Base-by-base conservation (phyloP, 1,140 invertebrate genomes). In the Diploscapter pachys region DNA sequence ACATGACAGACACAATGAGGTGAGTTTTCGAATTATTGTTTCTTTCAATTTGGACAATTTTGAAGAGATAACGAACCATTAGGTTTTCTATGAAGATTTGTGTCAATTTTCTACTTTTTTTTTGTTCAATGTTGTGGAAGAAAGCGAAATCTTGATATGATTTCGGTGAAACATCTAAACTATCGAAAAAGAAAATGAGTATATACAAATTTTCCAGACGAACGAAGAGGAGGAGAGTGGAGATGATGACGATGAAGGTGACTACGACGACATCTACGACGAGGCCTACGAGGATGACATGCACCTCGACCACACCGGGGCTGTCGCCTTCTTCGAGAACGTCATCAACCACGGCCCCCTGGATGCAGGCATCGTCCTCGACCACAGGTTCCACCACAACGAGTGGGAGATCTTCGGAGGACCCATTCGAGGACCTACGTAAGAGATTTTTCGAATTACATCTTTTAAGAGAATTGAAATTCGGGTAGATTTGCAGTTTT, bases 221-320 rank as follows among this genome's bases (percentile, higher is more conserved):
- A 78, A 80, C 53, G 77, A 80, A 49, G 79, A 80, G 48, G 77
- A 72, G 11, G 72, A 70, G 5, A 67, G 59, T 9, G 73, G 65
- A n/a, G 76, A 75, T 2, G 76, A 69, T 2, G 72, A 70, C 55
- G 76, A 70, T 9, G 73, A 75, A 4, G 72, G 66, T 55, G 76
- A 70, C 8, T 68, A 75, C 9, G 72, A 74, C 9, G 76, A 75
- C 5, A 73, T 53, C 8, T 72, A 74, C 48, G 63, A 75, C 9
- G 72, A 78, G 4, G 76, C 68, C 3, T 56, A 75, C 51, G 65
- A 68, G 11, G 57, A 68, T 54, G 66, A 68, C 6, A 52, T 9
- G 52, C 6, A 8, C 6, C 51, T 65, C 63, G 63, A 65, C 6
- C 49, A 52, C 6, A 55, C 53, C 11, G 9, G 66, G 50, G 66